A percentile compares a stretch with the other conserved stretches of the same genome.
These are phyloP conservation scores for Aspidoscelis tigris DNA, from an alignment of 2,113 vertebrate species.

Conservation along the genomic window DNA sequence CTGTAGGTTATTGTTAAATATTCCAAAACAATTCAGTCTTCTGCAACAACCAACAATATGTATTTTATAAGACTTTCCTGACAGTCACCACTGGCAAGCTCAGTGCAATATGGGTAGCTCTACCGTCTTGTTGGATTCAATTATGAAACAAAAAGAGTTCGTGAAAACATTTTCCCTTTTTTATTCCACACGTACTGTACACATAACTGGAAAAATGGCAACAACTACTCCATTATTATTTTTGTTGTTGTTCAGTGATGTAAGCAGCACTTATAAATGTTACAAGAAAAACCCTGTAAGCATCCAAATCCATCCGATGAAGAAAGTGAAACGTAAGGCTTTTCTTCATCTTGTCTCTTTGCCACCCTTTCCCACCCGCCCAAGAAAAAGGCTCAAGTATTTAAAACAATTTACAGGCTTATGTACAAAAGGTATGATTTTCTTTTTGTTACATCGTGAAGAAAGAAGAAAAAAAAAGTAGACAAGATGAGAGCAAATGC, in stretches of 20 bases:
- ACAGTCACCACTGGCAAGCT: conserved; percentile 95
- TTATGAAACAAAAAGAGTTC: conserved; percentile 94
- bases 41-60: conserved; percentile 93
- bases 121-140: conserved; percentile 92
- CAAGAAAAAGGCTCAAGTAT: conserved; percentile 98
- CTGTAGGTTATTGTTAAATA: conserved; percentile 95
- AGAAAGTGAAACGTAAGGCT: conserved; percentile 99
- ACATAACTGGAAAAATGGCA: conserved; percentile 85
- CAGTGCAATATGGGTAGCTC: conserved; percentile 96
- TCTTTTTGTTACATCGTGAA: conserved; percentile 83
- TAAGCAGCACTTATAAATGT: conserved; percentile 99
- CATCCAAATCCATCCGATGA: conserved; percentile 93
- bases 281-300: conserved; percentile 99
- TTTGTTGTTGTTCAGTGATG: conserved; percentile 90
- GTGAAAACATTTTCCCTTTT: conserved; percentile 88
- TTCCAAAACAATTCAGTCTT: conserved; percentile 98
- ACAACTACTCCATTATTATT: conserved; percentile 93
- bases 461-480: conserved; percentile 76
- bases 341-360: conserved; percentile 95
- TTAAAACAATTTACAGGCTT: conserved; percentile 99
- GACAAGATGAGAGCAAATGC: conserved; percentile 80
- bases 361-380: conserved; percentile 77
- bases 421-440: conserved; percentile 94
- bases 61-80: conserved; percentile 90
- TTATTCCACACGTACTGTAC: conserved; percentile 89